Evolutionary conservation across 2,797 vertebrate species (phyloP).

Genomic region (Gambusia yucatana): DNA sequence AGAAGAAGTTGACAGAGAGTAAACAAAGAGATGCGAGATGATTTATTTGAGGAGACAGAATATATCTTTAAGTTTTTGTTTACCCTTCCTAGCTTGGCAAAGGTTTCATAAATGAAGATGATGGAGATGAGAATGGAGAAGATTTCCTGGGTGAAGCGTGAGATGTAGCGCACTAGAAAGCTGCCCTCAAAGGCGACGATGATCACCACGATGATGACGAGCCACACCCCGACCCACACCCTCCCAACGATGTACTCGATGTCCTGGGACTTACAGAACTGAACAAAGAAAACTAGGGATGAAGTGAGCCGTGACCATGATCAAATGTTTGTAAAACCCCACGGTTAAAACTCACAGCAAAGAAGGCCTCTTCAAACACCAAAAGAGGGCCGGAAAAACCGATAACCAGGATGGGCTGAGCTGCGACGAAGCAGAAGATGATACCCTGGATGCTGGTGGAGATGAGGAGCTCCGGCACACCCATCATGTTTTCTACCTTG

Average conservation of each 20-base stretch:
- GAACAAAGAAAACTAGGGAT: constrained; percentile 19
- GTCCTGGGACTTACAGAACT: constrained; percentile 86
- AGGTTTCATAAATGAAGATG: constrained; percentile 99
- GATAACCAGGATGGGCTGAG: constrained; percentile 93
- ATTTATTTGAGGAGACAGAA: background rate
- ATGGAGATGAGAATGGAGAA: constrained; percentile 99
- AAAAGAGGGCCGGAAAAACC: constrained; percentile 97
- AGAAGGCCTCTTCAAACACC: constrained; percentile 97
- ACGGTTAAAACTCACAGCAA: constrained; percentile 73
- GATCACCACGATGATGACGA: constrained; percentile 89
- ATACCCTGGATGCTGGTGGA: constrained; percentile 91
- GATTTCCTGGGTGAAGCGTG: constrained; percentile 98
- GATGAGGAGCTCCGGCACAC: constrained; percentile 92
- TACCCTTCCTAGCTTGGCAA: constrained; percentile 90
- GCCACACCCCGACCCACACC: constrained; percentile 95
- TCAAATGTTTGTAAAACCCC: background rate
- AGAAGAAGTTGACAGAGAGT: constrained; percentile 8
- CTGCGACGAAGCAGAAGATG: constrained; percentile 89
- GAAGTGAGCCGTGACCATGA: constrained; percentile 3
- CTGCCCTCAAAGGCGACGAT: constrained; percentile 94
- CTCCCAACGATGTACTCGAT: constrained; percentile 93
- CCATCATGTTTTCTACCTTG: constrained; percentile 91
- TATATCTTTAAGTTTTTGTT: constrained; percentile 36
- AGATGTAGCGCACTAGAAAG: constrained; percentile 95
- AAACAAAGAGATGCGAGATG: background rate